Conservation (phyloP, 2,113 vertebrate genomes). For the Cyanocitta stelleri region DNA sequence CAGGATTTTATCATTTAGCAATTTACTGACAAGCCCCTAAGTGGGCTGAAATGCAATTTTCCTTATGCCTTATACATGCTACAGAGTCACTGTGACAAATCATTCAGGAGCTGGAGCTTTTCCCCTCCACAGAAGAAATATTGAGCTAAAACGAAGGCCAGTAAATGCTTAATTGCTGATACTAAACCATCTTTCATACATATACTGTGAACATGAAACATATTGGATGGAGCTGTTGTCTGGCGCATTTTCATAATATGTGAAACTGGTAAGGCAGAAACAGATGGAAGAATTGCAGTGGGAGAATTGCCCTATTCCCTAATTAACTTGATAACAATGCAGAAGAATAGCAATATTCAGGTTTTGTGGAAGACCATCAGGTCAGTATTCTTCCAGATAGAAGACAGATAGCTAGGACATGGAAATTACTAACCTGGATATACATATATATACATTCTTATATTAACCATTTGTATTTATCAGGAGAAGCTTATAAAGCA, state of each 20-base stretch:
- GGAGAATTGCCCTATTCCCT: conserved; percentile 61
- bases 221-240: conserved; percentile 61
- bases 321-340: conserved; percentile 60
- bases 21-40: not conserved
- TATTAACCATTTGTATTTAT: not conserved
- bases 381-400: not conserved
- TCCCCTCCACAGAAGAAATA: conserved; percentile 16
- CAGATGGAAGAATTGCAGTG: conserved; percentile 65
- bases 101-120: not conserved
- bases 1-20: not conserved
- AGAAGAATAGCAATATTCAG: conserved; percentile 53
- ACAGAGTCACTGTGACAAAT: not conserved
- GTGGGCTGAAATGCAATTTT: not conserved
- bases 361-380: not conserved
- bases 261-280: conserved; percentile 68
- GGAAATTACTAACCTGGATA: not conserved
- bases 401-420: not conserved
- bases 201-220: conserved; percentile 58
- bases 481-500: not conserved
- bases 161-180: conserved; percentile 39
- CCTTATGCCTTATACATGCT: not conserved
- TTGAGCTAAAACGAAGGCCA: conserved; percentile 40
- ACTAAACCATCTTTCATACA: conserved; percentile 35
- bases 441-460: not conserved
- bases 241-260: conserved; percentile 56